phyloP scores from a whole-genome alignment of 1,140 invertebrate species.

The Zaprionus camerounensis region DNA sequence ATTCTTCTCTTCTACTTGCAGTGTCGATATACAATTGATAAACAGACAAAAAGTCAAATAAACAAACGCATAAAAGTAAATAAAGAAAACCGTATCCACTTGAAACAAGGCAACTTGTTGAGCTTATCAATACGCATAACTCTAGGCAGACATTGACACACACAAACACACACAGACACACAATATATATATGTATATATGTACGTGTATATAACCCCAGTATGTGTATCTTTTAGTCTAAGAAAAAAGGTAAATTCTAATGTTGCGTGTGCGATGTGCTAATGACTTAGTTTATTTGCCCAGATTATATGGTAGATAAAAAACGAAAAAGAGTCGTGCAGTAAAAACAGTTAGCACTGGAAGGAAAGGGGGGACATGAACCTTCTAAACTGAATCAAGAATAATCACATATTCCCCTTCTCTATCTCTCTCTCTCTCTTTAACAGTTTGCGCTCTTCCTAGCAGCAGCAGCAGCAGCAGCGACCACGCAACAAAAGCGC shows the following conservation, averaged over 20 bases:
- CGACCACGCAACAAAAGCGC: conserved; percentile 42
- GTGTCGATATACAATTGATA: conserved; percentile 79
- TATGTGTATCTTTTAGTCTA: conserved; percentile 22
- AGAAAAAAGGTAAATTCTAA: conserved; percentile 37
- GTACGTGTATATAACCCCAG: conserved; percentile 7
- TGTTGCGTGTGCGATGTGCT: conserved; percentile 32
- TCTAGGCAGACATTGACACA: conserved; percentile 19
- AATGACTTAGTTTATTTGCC: conserved; percentile 33
- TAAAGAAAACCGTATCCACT: conserved; percentile 16
- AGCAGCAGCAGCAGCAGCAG: conserved; percentile 63
- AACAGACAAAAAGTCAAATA: conserved; percentile 27
- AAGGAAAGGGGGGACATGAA: background rate
- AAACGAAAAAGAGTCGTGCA: background rate
- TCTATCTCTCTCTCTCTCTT: background rate
- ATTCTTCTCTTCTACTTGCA: conserved; percentile 63
- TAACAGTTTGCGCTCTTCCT: conserved; percentile 76
- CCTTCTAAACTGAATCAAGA: conserved; percentile 11
- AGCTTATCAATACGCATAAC: conserved; percentile 27
- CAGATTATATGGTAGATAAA: conserved; percentile 10
- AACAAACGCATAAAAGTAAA: conserved; percentile 35
- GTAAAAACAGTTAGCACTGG: conserved; percentile 3
- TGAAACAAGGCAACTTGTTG: conserved; percentile 50
- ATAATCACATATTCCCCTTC: conserved; percentile 16
- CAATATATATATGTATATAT: background rate
- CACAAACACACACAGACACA: conserved; percentile 20